phyloP scores from a whole-genome alignment of 2,113 vertebrate genomes.

The Entelurus aequoreus region DNA sequence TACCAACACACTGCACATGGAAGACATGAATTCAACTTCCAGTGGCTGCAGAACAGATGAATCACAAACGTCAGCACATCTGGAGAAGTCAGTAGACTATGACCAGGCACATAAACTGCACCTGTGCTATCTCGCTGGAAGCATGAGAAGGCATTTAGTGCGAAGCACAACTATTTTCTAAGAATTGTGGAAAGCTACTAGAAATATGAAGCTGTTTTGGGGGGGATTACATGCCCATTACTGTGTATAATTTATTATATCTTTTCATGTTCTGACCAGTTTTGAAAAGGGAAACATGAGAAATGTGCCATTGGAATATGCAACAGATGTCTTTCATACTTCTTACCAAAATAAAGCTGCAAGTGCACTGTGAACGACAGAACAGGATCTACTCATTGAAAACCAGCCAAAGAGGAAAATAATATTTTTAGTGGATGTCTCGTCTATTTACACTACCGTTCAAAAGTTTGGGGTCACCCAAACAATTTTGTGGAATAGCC shows the following conservation, averaged over 20 bases:
- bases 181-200: too few relatives aligned
- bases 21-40: not conserved
- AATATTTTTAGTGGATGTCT: too few relatives aligned
- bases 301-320: slow-evolving; percentile 31
- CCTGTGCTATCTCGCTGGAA: slow-evolving; percentile 12
- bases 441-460: slow-evolving; percentile 24
- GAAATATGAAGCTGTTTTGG: slow-evolving; percentile 1
- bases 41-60: slow-evolving; percentile 29
- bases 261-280: not conserved
- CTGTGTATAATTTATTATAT: slow-evolving; percentile 5
- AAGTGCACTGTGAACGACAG: too few relatives aligned
- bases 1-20: too few relatives aligned
- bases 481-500: too few relatives aligned
- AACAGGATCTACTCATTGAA: too few relatives aligned
- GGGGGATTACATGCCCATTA: slow-evolving; percentile 27
- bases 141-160: too few relatives aligned
- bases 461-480: too few relatives aligned
- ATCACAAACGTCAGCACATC: slow-evolving; percentile 31
- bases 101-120: slow-evolving; percentile 36
- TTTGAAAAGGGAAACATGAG: slow-evolving; percentile 26
- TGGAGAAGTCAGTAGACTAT: slow-evolving; percentile 37
- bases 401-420: too few relatives aligned
- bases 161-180: too few relatives aligned
- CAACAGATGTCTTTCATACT: slow-evolving; percentile 32
- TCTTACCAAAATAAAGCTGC: slow-evolving; percentile 30